Conservation (phyloP, 2,888 invertebrate genomes). For the Cantharis lateralis region DNA sequence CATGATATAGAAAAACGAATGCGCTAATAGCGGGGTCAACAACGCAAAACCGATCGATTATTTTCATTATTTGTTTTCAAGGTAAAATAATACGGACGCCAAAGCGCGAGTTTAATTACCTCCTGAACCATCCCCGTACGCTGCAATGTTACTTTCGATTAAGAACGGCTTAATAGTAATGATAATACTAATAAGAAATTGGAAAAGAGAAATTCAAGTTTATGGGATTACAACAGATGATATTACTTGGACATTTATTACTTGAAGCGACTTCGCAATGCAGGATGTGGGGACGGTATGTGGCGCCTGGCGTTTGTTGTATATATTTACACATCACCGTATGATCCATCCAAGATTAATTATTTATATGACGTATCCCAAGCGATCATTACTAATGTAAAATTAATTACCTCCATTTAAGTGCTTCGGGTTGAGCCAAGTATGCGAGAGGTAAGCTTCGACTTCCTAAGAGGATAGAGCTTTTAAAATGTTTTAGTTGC, state of each 20-base stretch:
- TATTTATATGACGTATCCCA: not conserved
- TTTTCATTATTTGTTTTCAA: not conserved
- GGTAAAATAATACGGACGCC: not conserved
- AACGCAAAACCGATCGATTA: not conserved
- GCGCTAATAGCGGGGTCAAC: not conserved
- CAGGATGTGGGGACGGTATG: constrained; percentile 13
- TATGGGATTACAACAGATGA: not conserved
- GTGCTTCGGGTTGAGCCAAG: not conserved
- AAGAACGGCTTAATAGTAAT: not conserved
- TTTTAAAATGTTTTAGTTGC: not conserved
- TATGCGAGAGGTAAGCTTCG: not conserved
- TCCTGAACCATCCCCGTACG: not conserved
- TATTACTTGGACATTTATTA: constrained; percentile 1
- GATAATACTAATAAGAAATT: not conserved
- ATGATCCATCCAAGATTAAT: not conserved
- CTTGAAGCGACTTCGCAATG: constrained; percentile 17
- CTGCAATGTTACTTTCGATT: not conserved
- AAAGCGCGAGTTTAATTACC: not conserved
- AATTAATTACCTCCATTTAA: not conserved
- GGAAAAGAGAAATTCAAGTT: not conserved
- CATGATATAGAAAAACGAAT: not conserved
- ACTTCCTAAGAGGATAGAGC: not conserved
- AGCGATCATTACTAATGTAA: not conserved
- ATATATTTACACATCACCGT: constrained; percentile 17
- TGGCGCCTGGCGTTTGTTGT: constrained; percentile 22